Base-by-base conservation (phyloP, 2,113 vertebrate genomes). In the Odocoileus virginianus region DNA sequence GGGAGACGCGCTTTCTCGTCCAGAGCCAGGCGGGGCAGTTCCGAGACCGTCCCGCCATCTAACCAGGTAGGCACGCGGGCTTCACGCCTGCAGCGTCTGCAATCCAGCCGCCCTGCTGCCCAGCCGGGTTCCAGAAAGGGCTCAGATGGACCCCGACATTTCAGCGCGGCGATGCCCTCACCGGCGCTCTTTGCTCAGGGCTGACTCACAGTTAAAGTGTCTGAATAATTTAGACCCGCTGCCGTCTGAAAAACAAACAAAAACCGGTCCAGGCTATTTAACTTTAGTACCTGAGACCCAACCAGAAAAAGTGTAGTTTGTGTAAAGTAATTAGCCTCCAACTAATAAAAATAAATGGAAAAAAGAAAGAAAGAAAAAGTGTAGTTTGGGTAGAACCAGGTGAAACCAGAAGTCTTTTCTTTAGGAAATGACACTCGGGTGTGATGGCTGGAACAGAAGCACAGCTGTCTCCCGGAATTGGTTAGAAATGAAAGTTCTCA, bases 1-100 rank as follows among this genome's bases (percentile, higher is more conserved):
- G 11, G n/a, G 10, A 58, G 89, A 64, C 17, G 47, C 2, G 9
- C 92, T 97, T 95, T 92, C 60, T 89, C 58, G 45, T 86, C 27
- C 47, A 3, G 25, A 84, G 13, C 36, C 30, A 47, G n/a, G 61
- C 23, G 57, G 13, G 40, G 45, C n/a, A 79, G 95, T 58, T 79
- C 9, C 33, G 52, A 45, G 55, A 64, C 14, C 27, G 15, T n/a
- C 25, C 82, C 55, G 67, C 54, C 43, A 9, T 61, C 45, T 89
- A 52, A 45, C 74, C 8, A 36, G 58, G 40, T 6, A 7, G n/a
- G 17, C 10, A 17, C 13, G 6, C 1, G 0, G 2, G 61, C 16
- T 2, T 0, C 52, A 43, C 21, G 30, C 78, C 88, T 60, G 87
- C 43, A 25, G 78, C 40, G 78, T n/a, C 67, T 14, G 54, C 67